Evolutionary conservation across 1,140 invertebrate genomes (phyloP), one percentile per base, ranked within the genome.

Genomic region (Zaprionus tsacasi): DNA sequence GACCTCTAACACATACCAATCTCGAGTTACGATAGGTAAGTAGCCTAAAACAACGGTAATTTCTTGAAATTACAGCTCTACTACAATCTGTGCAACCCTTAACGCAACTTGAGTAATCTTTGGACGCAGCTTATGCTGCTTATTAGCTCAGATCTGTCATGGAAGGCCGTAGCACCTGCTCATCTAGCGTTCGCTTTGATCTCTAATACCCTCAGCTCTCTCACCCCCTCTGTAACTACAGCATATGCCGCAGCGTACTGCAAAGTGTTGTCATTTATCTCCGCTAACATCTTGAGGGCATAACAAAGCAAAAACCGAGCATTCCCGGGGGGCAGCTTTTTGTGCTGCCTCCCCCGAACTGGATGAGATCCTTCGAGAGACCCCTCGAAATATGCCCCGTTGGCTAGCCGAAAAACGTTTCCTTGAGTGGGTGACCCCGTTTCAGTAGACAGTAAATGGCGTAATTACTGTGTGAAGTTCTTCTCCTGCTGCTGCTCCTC

Each of bases 381-480:
- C n/a, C 43, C 15, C 43, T 48, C 15, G 43, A 17, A 17, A 48
- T 48, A 15, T 15, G 21, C 45, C 73, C 55, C 36, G 6, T 48
- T 17, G 75, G 75, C 79, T 76, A 60, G 60, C 69, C 65, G 54
- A 82, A 88, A 82, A 79, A 75, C 60, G 57, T 25, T 82, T 86
- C 60, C 71, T 87, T 70, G 72, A 88, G 83, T 87, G 76, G 82
- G 69, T 88, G 82, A 87, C 82, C 82, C 74, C 85, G 68, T 88
- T 88, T 85, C 57, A 67, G 12, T 35, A 70, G 85, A 80, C 83
- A 83, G 83, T 89, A 89, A 88, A 88, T 89, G 85, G 81, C 83
- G 83, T 88, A 88, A 88, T 89, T 88, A 88, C 85, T 88, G 81
- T 80, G 85, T 78, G 81, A 89, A 82, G 83, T 73, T 82, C 57